Evolutionary conservation across 2,888 invertebrate genomes (phyloP), one percentile per base, ranked within the genome.

Genomic region (Iphiclides podalirius): DNA sequence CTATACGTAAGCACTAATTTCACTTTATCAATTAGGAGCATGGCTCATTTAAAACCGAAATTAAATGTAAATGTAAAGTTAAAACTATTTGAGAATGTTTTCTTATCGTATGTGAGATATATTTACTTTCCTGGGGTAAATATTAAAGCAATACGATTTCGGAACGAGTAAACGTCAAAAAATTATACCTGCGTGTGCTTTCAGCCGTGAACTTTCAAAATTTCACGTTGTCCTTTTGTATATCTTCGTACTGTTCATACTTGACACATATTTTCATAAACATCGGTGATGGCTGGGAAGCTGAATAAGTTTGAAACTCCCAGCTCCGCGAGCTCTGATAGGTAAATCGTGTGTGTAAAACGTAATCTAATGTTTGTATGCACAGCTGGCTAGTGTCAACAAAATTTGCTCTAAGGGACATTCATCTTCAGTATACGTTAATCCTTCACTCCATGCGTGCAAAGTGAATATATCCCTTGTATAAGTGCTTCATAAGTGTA

Each of bases 301-400:
- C 74, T 89, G 75, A 91, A 90, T 69, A 92, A 91, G 75, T 93
- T 94, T 70, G 96, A 96, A 85, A 95, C 95, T 60, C 95, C 95
- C 64, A 96, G 96, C 77, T 96, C 96, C 53, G 96, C 96, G 58
- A 96, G 96, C 84, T 96, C 96, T 57, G 96, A 96, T 89, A 96
- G 96, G 96, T 96, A 93, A 86, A 76, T 63, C 70, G 67, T 66
- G 75, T 75, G 73, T 72, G 70, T 62, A 78, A 76, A 75, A 72
- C 70, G 75, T 64, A 65, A 61, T 56, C 61, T 61, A 67, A 67
- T 84, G 82, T 85, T 83, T 87, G 76, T 84, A 79, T 81, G 70
- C 72, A 78, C 87, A 87, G 86, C 86, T 86, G 86, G 78, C 69
- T 70, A 58, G 64, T 72, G 74, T 77, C 74, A 73, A 74, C 73